Conservation (phyloP, 2,888 invertebrate species). For the Volucella bombylans region DNA sequence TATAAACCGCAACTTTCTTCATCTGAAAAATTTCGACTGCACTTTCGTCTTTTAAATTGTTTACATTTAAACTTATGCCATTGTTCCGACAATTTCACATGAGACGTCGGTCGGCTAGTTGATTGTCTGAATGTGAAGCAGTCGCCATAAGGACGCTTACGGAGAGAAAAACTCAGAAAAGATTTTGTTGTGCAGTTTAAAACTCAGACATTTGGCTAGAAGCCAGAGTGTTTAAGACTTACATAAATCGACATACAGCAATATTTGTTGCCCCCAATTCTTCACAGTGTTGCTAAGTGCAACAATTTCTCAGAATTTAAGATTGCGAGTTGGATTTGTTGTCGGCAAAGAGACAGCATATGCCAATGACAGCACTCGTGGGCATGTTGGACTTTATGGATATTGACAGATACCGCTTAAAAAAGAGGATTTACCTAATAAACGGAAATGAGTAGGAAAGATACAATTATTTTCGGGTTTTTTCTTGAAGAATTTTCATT, state of each 20-base stretch:
- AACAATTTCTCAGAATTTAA: not conserved
- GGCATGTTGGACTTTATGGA: too few relatives aligned
- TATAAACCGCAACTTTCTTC: too few relatives aligned
- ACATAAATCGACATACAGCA: constrained; percentile 4
- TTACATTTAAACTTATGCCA: not conserved
- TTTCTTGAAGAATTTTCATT: too few relatives aligned
- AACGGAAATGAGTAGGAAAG: too few relatives aligned
- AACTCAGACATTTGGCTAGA: constrained; percentile 7
- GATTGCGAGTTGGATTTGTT: not conserved
- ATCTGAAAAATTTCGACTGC: too few relatives aligned
- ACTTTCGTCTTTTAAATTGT: not conserved
- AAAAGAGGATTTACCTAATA: too few relatives aligned
- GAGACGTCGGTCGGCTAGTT: not conserved
- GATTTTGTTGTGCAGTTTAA: not conserved
- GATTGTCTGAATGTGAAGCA: not conserved
- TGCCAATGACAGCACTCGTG: too few relatives aligned
- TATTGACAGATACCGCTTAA: too few relatives aligned
- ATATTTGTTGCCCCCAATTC: constrained; percentile 8
- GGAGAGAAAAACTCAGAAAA: not conserved
- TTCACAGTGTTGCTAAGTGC: not conserved
- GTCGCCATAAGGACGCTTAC: not conserved
- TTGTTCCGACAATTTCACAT: constrained; percentile 9
- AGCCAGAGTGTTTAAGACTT: constrained; percentile 18
- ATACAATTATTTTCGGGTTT: too few relatives aligned
- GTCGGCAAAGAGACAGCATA: too few relatives aligned